Base-by-base conservation (phyloP, 2,113 vertebrate genomes). In the Bucco capensis region DNA sequence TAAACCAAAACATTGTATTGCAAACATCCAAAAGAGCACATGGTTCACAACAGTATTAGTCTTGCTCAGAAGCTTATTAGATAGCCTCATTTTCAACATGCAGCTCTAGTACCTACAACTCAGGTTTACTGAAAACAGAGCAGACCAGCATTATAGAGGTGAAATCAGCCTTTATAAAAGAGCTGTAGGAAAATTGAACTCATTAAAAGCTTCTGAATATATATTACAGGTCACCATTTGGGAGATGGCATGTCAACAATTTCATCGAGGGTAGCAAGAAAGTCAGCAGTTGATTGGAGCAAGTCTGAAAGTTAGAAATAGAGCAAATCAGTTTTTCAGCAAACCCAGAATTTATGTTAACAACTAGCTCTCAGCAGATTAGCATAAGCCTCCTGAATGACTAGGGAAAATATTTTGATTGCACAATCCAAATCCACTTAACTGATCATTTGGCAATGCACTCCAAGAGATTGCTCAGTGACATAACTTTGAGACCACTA, bases 211-310 rank as follows among this genome's bases (percentile, higher is more conserved):
- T 60, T 78, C 38, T 77, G 44, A 40, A 47, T 18, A 66, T 14
- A 33, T 28, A 81, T 90, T 94, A 96, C 90, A 77, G 47, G 53
- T 95, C 90, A 74, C 87, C 93, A 77, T 83, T 93, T 27, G 81
- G n/a, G 85, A 86, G 96, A 93, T 35, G 97, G 97, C 92, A 98
- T 85, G 66, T 97, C 97, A 88, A 96, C 93, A 46, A 95, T 93
- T 53, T 98, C 95, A 96, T 97, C 96, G 94, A 98, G 79, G 19
- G 95, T 87, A 21, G 97, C 93, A 62, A 98, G 94, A 38, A 97
- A 89, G 46, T 97, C 97, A 67, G 94, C 50, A 79, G 96, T 94
- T 75, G 97, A 97, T 46, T 87, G 95, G 24, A 96, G 65, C 23
- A 73, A 53, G 86, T 87, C 97, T 98, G 91, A 51, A 96, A 97